phyloP scores from a whole-genome alignment of 1,140 invertebrate species.

The Ceratina japonica region DNA sequence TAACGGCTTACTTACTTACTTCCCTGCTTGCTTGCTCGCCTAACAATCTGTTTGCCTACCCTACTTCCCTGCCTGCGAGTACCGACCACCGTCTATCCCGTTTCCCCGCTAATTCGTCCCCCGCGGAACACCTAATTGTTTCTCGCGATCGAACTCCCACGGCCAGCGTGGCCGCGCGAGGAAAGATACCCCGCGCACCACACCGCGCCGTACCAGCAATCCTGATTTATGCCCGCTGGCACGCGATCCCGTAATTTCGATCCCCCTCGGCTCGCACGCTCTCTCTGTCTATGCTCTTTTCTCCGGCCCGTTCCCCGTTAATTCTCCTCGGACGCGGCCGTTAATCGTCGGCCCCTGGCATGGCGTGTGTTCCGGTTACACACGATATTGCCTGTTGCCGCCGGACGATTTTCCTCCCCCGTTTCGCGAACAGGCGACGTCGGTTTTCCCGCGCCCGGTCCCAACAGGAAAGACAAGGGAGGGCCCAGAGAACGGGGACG shows the following conservation, averaged over 20 bases:
- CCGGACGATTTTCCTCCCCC: slow-evolving; percentile 20
- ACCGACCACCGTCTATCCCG: background rate
- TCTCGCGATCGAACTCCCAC: background rate
- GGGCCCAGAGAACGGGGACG: no score
- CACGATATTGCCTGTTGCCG: slow-evolving; percentile 52
- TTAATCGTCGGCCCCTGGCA: slow-evolving; percentile 44
- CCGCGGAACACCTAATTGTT: background rate
- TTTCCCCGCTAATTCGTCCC: background rate
- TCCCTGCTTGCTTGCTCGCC: background rate
- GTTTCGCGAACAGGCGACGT: no score
- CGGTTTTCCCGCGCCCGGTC: no score
- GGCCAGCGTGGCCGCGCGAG: background rate
- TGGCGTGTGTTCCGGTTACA: slow-evolving; percentile 43
- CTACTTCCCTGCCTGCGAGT: background rate
- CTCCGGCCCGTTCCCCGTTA: slow-evolving; percentile 13
- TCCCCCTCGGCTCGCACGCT: background rate
- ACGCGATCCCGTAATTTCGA: slow-evolving; percentile 44
- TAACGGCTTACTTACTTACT: background rate
- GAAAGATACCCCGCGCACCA: no score
- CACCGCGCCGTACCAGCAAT: background rate
- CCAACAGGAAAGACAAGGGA: background rate
- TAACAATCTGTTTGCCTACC: background rate
- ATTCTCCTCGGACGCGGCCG: slow-evolving; percentile 15
- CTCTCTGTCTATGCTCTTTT: background rate
- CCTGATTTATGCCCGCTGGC: slow-evolving; percentile 22